A percentile compares a stretch with the other conserved stretches of the same genome.
These are phyloP conservation scores for Dioctria linearis DNA, from an alignment of 2,888 invertebrate species.

Conservation along the genomic window DNA sequence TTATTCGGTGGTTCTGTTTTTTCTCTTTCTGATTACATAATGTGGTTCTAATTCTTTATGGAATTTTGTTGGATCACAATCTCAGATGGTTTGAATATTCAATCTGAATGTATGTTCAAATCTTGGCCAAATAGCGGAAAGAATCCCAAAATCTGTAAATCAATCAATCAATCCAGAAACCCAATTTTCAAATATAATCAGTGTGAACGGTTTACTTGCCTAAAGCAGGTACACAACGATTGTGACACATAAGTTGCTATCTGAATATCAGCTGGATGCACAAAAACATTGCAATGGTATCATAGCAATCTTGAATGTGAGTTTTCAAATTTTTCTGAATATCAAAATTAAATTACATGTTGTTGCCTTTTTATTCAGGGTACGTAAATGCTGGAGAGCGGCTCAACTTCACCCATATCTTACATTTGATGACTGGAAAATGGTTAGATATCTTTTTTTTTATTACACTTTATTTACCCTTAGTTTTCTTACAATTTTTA, in stretches of 20 bases:
- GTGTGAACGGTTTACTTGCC: slow-evolving; percentile 75
- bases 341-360: not conserved
- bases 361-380: too few relatives aligned
- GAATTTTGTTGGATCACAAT: slow-evolving; percentile 92
- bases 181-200: not conserved
- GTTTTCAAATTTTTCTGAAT: slow-evolving; percentile 90
- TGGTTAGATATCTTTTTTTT: too few relatives aligned
- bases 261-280: slow-evolving; percentile 94
- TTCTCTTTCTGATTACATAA: slow-evolving; percentile 81
- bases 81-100: slow-evolving; percentile 94
- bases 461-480: too few relatives aligned
- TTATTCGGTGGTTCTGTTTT: not conserved
- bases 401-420: too few relatives aligned
- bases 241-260: slow-evolving; percentile 93
- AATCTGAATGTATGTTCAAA: slow-evolving; percentile 90
- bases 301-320: slow-evolving; percentile 90
- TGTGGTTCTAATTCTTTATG: slow-evolving; percentile 95
- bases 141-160: slow-evolving; percentile 89
- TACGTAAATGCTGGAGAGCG: too few relatives aligned
- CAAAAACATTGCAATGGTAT: slow-evolving; percentile 96
- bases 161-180: not conserved
- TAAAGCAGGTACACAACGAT: slow-evolving; percentile 92
- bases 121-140: slow-evolving; percentile 86
- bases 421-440: too few relatives aligned
- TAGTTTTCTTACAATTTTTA: too few relatives aligned